Base-by-base conservation (phyloP, 2,888 invertebrate genomes). In the Cantharis flavilabris region DNA sequence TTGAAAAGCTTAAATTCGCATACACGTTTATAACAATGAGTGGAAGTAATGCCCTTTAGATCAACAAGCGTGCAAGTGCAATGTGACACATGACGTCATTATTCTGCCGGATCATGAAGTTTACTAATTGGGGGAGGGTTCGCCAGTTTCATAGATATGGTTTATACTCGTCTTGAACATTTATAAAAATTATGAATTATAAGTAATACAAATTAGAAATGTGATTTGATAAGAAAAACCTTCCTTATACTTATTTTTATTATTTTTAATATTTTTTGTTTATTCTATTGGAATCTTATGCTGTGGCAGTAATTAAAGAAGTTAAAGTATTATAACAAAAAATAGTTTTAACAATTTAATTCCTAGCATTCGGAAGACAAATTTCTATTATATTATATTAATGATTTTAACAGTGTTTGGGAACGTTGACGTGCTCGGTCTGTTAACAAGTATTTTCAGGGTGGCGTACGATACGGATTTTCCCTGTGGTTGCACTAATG, bases 401-500 rank as follows among this genome's bases (percentile, higher is more conserved):
- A 9, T 3, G n/a, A 64, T n/a, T 70, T 14, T 13, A 10, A 20
- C 13, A 49, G 74, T 63, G 75, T 77, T 77, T 70, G 62, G 75
- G 75, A 71, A 26, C 75, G 70, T 73, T 78, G 62, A 13, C 78
- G 69, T 23, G 16, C 73, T 30, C 23, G 20, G 69, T 76, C 76
- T 49, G 28, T 28, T 63, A 67, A 71, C 65, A 73, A 73, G 76
- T 18, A 72, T 70, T 63, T 75, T 76, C 73, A 64, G 79, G 75
- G 79, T 72, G 79, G 76, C 69, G 75, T 69, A 76, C 62, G 70
- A 75, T 73, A 79, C 79, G 84, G 86, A 86, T 88, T 87, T 88
- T 87, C 88, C 85, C 88, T 88, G 88, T 86, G 88, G 88, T 88
- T 87, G 88, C 87, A 85, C 87, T 88, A 88, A 88, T 88, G 88